phyloP scores from a whole-genome alignment of 2,113 vertebrate genomes.

The Cygnus buccinator region DNA sequence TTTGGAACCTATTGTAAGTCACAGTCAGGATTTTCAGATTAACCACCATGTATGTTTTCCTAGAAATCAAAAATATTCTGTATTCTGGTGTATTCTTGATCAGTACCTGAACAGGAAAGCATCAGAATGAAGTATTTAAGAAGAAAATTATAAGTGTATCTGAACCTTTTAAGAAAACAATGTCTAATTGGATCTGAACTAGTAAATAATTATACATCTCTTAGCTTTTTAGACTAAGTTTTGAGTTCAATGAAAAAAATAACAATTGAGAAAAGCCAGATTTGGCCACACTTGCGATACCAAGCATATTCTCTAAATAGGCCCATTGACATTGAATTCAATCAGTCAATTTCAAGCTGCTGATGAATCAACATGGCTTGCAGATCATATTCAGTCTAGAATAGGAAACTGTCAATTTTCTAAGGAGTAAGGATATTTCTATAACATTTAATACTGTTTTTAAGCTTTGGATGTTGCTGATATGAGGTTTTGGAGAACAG shows the following conservation, averaged over 20 bases:
- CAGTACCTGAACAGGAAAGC: not conserved
- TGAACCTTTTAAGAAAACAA: not conserved
- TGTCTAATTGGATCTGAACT: not conserved
- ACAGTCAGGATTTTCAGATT: not conserved
- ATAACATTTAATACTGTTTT: slow-evolving; percentile 4
- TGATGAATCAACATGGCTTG: not conserved
- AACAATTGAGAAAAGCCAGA: not conserved
- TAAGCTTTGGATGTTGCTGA: not conserved
- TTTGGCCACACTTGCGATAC: not conserved
- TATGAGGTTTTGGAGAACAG: not conserved
- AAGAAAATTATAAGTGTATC: not conserved
- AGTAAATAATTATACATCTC: not conserved
- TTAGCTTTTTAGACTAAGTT: not conserved
- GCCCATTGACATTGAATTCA: not conserved
- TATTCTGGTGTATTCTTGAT: not conserved
- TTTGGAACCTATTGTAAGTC: not conserved
- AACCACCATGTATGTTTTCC: not conserved
- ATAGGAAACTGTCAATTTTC: not conserved
- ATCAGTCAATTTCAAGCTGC: accelerated
- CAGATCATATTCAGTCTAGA: not conserved
- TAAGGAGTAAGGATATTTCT: not conserved
- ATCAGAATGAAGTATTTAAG: not conserved
- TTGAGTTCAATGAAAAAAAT: not conserved
- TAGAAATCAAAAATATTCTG: not conserved
- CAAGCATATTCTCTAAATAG: not conserved